Base-by-base conservation (phyloP, 1,140 invertebrate genomes). In the Macrobrachium nipponense region DNA sequence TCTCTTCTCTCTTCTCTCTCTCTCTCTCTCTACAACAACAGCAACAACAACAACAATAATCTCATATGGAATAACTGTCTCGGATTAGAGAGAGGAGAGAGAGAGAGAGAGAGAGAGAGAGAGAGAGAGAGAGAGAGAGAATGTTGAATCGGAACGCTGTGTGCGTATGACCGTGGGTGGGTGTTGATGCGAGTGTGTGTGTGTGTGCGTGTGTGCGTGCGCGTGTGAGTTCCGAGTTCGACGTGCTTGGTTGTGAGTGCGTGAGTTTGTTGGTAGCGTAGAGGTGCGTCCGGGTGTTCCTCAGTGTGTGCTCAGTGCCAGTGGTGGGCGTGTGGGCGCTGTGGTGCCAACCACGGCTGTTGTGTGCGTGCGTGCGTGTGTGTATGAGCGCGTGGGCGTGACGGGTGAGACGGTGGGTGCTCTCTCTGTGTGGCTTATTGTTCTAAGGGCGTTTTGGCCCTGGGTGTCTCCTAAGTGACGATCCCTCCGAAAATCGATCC, bases 1-100 rank as follows among this genome's bases (percentile, higher is more conserved):
- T 68, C 66, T 68, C 66, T 68, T n/a, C 27, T 27, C 27, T 27
- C 27, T 27, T 68, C 66, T 68, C 66, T 68, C 66, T 68, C 66
- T 68, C 66, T 68, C 66, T 68, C 66, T 68, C 4, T 68, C 4
- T 11, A 36, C 27, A 36, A 36, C 27, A 36, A n/a, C 20, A 27
- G 20, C 7, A 20, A 12, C 20, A 2, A n/a, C 20, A 27, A 70
- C 7, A 20, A 12, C 20, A 2, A 27, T 11, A n/a, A 70, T 68
- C 27, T 12, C 14, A 27, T 2, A n/a, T n/a, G 66, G 27, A 1
- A 1, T 68, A 68, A 27, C 14, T n/a, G 4, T 23, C n/a, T 23
- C 5, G 27, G 6, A 44, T 17, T 12, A 76, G 44, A 17, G 18
- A 58, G 14, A 59, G n/a, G 17, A 58, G 17, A 44, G 17, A 14